These are phyloP conservation scores for Drosophila aff. DNA, from an alignment of 1,140 invertebrate species.

Conservation along the genomic window DNA sequence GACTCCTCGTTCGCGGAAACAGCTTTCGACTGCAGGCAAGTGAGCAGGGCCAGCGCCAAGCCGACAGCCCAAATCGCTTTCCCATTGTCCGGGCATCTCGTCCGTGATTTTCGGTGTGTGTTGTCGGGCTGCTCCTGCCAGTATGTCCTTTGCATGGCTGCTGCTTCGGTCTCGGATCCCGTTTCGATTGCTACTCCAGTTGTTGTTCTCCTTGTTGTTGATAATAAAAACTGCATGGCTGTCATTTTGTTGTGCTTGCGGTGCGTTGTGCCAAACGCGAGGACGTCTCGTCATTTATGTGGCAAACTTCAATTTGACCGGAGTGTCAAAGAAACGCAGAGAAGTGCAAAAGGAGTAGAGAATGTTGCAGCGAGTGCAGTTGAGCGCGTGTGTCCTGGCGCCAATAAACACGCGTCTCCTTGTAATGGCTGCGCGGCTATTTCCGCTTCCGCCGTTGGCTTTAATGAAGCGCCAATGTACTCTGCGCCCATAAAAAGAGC, in stretches of 20 bases:
- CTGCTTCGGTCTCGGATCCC: constrained; percentile 7
- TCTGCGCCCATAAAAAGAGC: constrained; percentile 71
- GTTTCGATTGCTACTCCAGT: constrained; percentile 31
- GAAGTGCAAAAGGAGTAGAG: constrained; percentile 20
- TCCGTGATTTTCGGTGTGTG: constrained; percentile 72
- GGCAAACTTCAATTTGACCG: constrained; percentile 63
- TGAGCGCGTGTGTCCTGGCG: constrained; percentile 22
- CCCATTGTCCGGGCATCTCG: constrained; percentile 58
- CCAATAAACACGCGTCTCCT: constrained; percentile 47
- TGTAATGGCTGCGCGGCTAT: constrained; percentile 54
- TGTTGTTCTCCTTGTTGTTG: constrained; percentile 43
- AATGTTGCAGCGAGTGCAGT: constrained; percentile 33
- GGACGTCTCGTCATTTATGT: constrained; percentile 78
- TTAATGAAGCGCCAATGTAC: constrained; percentile 80
- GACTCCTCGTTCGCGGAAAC: constrained; percentile 71
- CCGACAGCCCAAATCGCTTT: constrained; percentile 67
- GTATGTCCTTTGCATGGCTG: constrained; percentile 51
- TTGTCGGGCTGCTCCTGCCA: constrained; percentile 33
- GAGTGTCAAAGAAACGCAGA: constrained; percentile 58
- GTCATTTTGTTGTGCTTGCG: constrained; percentile 67
- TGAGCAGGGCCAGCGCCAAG: constrained; percentile 47
- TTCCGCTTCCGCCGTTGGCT: constrained; percentile 74
- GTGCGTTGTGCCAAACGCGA: constrained; percentile 60
- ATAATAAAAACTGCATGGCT: constrained; percentile 73
- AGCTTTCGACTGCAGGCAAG: constrained; percentile 51